Percentiles rank a stretch among this genome's conserved stretches.
Conservation (phyloP, 2,797 vertebrate species). For the Yasuhikotakia modesta region DNA sequence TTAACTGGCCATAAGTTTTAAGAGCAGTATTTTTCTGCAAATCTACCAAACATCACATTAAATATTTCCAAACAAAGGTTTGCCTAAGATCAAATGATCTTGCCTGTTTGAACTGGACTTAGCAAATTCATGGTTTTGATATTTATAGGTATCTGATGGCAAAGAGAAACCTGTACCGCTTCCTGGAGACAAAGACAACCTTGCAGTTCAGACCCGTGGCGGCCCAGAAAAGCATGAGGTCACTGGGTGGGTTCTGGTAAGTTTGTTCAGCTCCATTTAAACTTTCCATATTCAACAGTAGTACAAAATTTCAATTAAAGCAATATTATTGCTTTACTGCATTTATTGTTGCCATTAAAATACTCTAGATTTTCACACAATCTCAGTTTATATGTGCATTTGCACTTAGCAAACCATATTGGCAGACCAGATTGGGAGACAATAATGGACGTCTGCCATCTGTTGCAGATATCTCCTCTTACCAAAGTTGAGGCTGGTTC, state of each 20-base stretch:
- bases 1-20: too few relatives aligned
- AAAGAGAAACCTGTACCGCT: slow-evolving; percentile 82
- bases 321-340: neutral
- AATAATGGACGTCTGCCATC: neutral
- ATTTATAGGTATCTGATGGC: slow-evolving; percentile 67
- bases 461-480: slow-evolving; percentile 85
- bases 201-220: slow-evolving; percentile 90
- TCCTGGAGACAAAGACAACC: slow-evolving; percentile 89
- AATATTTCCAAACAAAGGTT: too few relatives aligned
- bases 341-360: neutral
- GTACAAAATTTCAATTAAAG: neutral
- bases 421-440: slow-evolving; percentile 1
- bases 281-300: neutral
- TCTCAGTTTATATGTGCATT: slow-evolving; percentile 3
- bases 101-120: neutral
- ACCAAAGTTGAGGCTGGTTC: slow-evolving; percentile 83
- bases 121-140: neutral
- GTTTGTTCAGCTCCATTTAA: slow-evolving; percentile 56
- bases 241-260: slow-evolving; percentile 93
- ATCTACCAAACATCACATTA: too few relatives aligned
- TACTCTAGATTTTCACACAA: neutral
- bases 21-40: too few relatives aligned
- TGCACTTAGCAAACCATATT: neutral
- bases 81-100: too few relatives aligned
- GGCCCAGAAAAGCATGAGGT: slow-evolving; percentile 94